These are phyloP conservation scores for Nansenia antarctica DNA, from an alignment of 2,113 vertebrate genomes.

Conservation along the genomic window DNA sequence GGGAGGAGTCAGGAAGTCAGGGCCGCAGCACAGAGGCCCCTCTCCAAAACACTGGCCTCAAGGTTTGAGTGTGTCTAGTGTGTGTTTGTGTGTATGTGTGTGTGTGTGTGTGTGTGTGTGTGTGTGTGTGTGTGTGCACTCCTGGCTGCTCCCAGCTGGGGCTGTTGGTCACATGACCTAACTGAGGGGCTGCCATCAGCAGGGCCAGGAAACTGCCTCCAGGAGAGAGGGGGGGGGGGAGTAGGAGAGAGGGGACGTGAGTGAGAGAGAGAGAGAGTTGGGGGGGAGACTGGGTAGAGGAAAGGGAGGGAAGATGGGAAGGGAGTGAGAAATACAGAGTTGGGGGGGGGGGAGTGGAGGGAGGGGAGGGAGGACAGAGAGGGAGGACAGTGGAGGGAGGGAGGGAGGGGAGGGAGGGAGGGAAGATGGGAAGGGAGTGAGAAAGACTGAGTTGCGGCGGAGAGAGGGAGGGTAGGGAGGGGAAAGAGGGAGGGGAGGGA, in stretches of 20 bases:
- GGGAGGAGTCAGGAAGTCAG: slow-evolving; percentile 77
- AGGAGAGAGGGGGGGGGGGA: slow-evolving; percentile 51
- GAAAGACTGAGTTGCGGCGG: slow-evolving; percentile 20
- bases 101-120: slow-evolving; percentile 6
- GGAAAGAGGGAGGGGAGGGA: slow-evolving; percentile 22
- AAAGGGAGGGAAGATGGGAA: slow-evolving; percentile 35
- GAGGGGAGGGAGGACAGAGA: background rate
- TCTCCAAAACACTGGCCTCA: slow-evolving; percentile 76
- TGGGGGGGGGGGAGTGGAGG: slow-evolving; percentile 32
- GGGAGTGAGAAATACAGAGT: slow-evolving; percentile 16
- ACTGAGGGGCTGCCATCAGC: slow-evolving; percentile 67
- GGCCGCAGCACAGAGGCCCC: slow-evolving; percentile 76
- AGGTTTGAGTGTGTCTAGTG: slow-evolving; percentile 61
- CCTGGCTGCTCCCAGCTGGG: slow-evolving; percentile 72
- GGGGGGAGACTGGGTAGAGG: background rate
- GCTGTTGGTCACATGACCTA: slow-evolving; percentile 72
- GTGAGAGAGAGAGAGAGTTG: slow-evolving; percentile 26
- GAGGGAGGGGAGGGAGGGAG: background rate
- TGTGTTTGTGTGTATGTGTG: background rate
- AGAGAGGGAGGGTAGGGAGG: background rate
- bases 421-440: slow-evolving; percentile 8
- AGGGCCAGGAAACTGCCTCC: slow-evolving; percentile 71
- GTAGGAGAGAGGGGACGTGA: slow-evolving; percentile 36
- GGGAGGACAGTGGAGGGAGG: slow-evolving; percentile 22
- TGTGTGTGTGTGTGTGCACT: slow-evolving; percentile 43